Evolutionary conservation across 2,888 invertebrate genomes (phyloP), one percentile per base, ranked within the genome.

Genomic region (Quadroppia sp.): DNA sequence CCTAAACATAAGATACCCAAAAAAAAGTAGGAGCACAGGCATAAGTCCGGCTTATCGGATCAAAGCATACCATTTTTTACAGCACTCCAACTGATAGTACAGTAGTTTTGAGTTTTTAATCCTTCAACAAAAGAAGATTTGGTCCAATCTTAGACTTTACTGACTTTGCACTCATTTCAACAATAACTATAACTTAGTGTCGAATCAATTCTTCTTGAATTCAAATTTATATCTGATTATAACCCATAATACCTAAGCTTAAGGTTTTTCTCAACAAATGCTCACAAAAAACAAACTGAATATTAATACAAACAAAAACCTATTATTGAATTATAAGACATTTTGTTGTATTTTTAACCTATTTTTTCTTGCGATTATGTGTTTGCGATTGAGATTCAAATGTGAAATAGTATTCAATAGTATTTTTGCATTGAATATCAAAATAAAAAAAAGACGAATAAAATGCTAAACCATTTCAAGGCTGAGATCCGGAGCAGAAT

Each of bases 41-140:
- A 45, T 69, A 69, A 69, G 69, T 69, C 69, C 69, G 69, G 69
- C 69, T 69, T 69, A 69, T 69, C 40, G 69, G 69, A 69, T 69
- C 42, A 69, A 40, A 69, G 69, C 40, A 45, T 69, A 69, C 42
- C 25, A 69, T 69, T 69, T 69, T 69, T 69, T 69, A 69, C 40
- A 28, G 25, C 25, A 69, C 13, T 17, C 13, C 17, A 40, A 64
- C 64, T 64, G 23, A 64, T 64, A 40, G 42, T 45, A 23, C 28
- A 40, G 23, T 7, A 36, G 61, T 61, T 61, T n/a, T 11, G 6
- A 36, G 32, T 64, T 69, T 69, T 69, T 69, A 45, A 69, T 45
- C 69, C 45, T 69, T 45, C 42, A 69, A 69, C 69, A 69, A 69
- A 69, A 69, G 69, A 69, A 69, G 69, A 69, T 69, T 69, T 69